Base-by-base conservation (phyloP, 1,140 invertebrate species). In the Drosophila chauvacae region DNA sequence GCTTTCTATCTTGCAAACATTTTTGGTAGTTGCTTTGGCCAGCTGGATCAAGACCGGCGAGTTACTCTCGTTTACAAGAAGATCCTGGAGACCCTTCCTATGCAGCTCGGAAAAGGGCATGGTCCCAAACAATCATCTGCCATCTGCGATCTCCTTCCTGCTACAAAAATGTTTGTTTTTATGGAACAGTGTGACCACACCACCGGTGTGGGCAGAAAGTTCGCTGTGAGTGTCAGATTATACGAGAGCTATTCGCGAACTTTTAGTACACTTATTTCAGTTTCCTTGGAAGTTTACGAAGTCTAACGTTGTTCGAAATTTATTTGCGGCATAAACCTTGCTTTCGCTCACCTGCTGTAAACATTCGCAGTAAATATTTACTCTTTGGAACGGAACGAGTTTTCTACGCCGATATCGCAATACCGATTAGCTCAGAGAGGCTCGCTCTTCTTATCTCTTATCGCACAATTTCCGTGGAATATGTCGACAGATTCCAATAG, bases 371-470 rank as follows among this genome's bases (percentile, higher is more conserved):
- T 76, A 69, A 79, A 85, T 77, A 80, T 77, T 80, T 81, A 81
- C 81, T 51, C 47, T 37, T 63, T 26, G 37, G 41, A 47, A 33
- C 7, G 10, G 35, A 80, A 85, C 81, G 41, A 47, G 72, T 71
- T 79, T 76, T 44, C 20, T 58, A 57, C 13, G 33, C 39, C 37
- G 11, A 55, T 39, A 35, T 37, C 39, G 37, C 28, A 66, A 44
- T 4, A 2, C 42, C 41, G 41, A 72, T 65, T 55, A 50, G 37
- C 50, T 30, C 58, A 58, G 56, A 56, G 47, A 75, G 81, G 81
- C 82, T 70, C 80, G 81, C 48, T 41, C 66, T 39, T 63, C 84
- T 83, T 88, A 86, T 86, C 84, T 71, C 79, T 83, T 86, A 85
- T 85, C 80, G 76, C 48, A 51, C 68, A 42, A 51, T 62, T 64